Conservation (phyloP, 2,113 vertebrate genomes). For the Hypanus sabinus region DNA sequence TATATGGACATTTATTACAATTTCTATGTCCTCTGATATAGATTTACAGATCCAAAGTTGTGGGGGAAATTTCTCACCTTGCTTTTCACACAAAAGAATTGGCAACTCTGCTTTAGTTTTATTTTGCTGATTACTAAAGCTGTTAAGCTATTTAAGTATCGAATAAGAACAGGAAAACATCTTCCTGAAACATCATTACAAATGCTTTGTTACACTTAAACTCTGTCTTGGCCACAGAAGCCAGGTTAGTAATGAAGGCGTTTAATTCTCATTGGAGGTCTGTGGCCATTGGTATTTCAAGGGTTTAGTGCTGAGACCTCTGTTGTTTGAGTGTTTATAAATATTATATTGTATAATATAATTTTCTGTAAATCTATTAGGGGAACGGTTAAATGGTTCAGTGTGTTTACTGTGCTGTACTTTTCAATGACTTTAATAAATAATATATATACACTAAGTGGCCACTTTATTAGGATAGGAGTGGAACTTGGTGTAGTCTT, state of each 20-base stretch:
- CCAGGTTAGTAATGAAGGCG: background rate
- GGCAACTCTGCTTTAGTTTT: slow-evolving; percentile 5
- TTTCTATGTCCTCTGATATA: background rate
- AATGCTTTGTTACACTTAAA: background rate
- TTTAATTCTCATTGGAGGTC: too few species aligned
- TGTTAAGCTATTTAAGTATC: slow-evolving; percentile 1
- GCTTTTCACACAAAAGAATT: background rate
- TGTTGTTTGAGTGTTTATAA: too few species aligned
- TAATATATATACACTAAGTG: too few species aligned
- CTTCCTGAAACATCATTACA: background rate
- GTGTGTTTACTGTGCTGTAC: too few species aligned
- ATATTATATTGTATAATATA: too few species aligned
- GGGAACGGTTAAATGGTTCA: too few species aligned
- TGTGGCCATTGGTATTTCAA: too few species aligned
- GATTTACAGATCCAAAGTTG: background rate
- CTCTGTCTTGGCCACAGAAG: background rate
- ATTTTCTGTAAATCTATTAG: too few species aligned
- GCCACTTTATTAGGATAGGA: too few species aligned
- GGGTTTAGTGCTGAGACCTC: too few species aligned
- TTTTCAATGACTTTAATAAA: too few species aligned
- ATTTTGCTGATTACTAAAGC: background rate
- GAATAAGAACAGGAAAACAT: background rate
- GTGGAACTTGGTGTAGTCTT: too few species aligned
- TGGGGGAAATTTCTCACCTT: background rate
- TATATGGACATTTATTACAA: background rate